A percentile compares a stretch with the other conserved stretches of the same genome.
Conservation (phyloP, 1,140 invertebrate genomes). For the Arctopsyche grandis region DNA sequence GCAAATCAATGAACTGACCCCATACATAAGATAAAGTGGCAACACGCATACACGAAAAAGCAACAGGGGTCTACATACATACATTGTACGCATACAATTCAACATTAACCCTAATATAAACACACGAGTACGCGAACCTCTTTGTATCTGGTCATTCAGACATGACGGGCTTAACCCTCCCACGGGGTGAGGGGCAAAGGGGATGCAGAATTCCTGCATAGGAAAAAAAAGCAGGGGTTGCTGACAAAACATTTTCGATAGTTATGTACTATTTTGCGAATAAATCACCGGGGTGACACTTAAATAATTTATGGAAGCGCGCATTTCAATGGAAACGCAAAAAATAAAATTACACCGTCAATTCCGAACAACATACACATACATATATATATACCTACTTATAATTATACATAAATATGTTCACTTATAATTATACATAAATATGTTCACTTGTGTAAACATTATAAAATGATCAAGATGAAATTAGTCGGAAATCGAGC, state of each 20-base stretch:
- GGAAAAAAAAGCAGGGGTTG: conserved; percentile 29
- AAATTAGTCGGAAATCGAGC: background rate
- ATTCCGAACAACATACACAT: background rate
- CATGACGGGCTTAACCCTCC: conserved; percentile 42
- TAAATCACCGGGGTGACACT: conserved; percentile 37
- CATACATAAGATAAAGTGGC: background rate
- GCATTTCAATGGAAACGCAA: conserved; percentile 35
- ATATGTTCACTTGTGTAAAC: background rate
- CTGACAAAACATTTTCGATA: conserved; percentile 47
- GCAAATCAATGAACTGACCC: background rate
- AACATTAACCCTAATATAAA: conserved; percentile 44
- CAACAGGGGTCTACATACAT: too few relatives aligned
- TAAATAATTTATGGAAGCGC: conserved; percentile 34
- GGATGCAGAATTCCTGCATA: conserved; percentile 30
- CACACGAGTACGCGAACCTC: conserved; percentile 31
- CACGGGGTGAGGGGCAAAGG: background rate
- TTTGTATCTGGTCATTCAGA: conserved; percentile 43
- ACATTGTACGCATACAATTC: background rate
- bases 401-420: background rate
- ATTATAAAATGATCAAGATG: too few relatives aligned
- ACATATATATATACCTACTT: background rate
- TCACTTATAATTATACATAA: background rate
- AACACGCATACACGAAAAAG: too few relatives aligned
- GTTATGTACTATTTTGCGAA: conserved; percentile 30
- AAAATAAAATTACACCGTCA: conserved; percentile 30